phyloP scores from a whole-genome alignment of 2,113 vertebrate genomes.

The Hippocampus zosterae region DNA sequence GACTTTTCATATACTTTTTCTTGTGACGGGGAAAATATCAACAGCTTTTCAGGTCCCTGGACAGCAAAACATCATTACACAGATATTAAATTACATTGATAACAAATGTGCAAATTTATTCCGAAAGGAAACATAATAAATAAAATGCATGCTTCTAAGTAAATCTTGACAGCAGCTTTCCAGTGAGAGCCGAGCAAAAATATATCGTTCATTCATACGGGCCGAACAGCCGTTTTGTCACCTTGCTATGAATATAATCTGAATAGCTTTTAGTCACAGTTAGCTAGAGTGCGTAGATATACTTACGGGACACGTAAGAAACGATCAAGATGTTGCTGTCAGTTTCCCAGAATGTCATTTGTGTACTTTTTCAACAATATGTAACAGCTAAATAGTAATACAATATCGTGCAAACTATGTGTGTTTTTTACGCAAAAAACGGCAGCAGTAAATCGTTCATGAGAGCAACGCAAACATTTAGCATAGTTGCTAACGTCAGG shows the following conservation, averaged over 20 bases:
- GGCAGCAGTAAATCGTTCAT: too few relatives aligned
- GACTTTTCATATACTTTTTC: background rate
- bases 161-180: background rate
- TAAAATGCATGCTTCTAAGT: background rate
- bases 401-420: too few relatives aligned
- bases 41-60: background rate
- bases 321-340: background rate
- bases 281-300: background rate
- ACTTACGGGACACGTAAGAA: background rate
- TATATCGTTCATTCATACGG: background rate
- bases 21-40: background rate
- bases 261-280: background rate
- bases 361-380: too few relatives aligned
- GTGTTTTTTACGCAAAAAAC: too few relatives aligned
- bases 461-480: too few relatives aligned
- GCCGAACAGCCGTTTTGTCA: background rate
- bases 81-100: background rate
- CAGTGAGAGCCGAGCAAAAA: background rate
- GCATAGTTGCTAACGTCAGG: too few relatives aligned
- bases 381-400: too few relatives aligned
- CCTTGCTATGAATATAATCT: background rate
- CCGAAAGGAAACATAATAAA: background rate
- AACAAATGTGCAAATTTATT: background rate
- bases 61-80: background rate
- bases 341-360: too few relatives aligned